These are phyloP conservation scores for Drosophila repleta DNA, from an alignment of 1,140 invertebrate species.

Conservation along the genomic window DNA sequence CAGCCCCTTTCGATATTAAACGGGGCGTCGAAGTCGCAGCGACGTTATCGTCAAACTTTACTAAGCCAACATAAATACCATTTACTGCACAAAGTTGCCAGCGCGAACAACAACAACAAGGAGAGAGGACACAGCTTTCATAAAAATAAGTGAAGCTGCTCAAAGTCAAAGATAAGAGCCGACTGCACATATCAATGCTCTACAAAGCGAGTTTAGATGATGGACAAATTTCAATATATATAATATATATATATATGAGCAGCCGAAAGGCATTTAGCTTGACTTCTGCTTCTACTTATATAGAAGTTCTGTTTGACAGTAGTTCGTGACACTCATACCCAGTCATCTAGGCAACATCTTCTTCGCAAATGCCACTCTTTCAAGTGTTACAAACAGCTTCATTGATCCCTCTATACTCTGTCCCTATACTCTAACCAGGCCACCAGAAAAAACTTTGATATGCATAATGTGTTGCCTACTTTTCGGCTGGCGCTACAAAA, in stretches of 20 bases:
- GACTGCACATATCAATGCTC: constrained; percentile 42
- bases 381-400: neutral
- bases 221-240: no score
- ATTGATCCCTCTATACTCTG: neutral
- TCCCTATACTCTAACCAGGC: constrained; percentile 26
- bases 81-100: constrained; percentile 77
- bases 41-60: constrained; percentile 76
- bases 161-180: constrained; percentile 11
- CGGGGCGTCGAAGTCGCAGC: constrained; percentile 11
- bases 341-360: no score
- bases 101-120: constrained; percentile 16
- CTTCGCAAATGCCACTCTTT: no score
- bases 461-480: constrained; percentile 73
- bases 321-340: no score
- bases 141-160: constrained; percentile 66
- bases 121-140: constrained; percentile 43
- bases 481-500: constrained; percentile 52
- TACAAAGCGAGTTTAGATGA: neutral
- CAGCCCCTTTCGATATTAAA: constrained; percentile 47
- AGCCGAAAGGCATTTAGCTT: no score
- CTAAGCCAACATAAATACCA: constrained; percentile 82
- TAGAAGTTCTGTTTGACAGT: no score
- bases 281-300: no score
- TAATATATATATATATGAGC: no score
- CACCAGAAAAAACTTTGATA: constrained; percentile 50